Base-by-base conservation (phyloP, 2,113 vertebrate species). In the Cinclus mexicanus region DNA sequence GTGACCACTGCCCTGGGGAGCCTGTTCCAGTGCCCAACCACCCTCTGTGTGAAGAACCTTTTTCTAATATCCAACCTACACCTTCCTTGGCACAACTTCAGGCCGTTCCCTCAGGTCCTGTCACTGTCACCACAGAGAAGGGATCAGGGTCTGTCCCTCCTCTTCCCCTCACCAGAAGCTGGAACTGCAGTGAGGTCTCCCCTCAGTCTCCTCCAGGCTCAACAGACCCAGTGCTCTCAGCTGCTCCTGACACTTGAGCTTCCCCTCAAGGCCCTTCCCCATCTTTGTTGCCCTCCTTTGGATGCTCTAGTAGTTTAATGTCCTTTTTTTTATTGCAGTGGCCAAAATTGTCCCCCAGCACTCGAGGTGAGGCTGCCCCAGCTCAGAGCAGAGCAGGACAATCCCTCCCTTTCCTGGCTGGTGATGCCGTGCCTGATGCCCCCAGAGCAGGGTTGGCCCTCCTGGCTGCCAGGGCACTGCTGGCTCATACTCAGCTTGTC, bases 391-490 rank as follows among this genome's bases (percentile, higher is more conserved):
- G 24, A 44, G 67, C 0, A 0, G 46, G 56, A 44, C 25, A 44
- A 31, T 61, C 31, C 21, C 46, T 83, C 37, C 44, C 31, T 52
- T 61, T 12, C 10, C 16, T 0, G 0, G 20, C 24, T 70, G 79
- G 29, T 0, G 0, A 4, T 50, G 31, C 55, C 61, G 67, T 2
- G 2, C 16, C 56, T 44, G 47, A 25, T 37, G 26, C 7, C 12
- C 21, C 6, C 33, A 29, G 37, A 44, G 24, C 31, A 60, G 2
- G 1, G 1, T 1, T 44, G 16, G 10, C 37, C 12, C 10, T 44
- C 21, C 37, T 61, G 80, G 56, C 56, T 71, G 35, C 56, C 67
- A 35, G 37, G 35, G 25, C 15, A 35, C 19, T 42, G 37, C 46
- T 71, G 1, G 2, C 33, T 71, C 37, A 37, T 8, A 1, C 24